These are phyloP conservation scores for Actinernus sp. DNA, from an alignment of 92 coral and sea anemone genomes.

Conservation along the genomic window DNA sequence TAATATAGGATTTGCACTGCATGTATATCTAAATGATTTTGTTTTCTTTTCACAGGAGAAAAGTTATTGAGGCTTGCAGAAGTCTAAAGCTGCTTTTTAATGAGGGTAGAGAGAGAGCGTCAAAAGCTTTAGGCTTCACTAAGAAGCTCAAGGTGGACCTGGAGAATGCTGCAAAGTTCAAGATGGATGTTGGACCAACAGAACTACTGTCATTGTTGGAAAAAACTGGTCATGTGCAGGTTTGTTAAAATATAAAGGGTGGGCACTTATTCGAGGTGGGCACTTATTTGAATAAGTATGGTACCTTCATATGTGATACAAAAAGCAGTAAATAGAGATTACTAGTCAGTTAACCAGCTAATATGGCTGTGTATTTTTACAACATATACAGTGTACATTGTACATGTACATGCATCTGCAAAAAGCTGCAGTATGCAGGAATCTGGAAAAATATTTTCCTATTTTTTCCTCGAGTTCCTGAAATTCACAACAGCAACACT, in stretches of 20 bases:
- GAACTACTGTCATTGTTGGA: constrained; percentile 79
- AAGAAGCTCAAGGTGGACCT: constrained; percentile 86
- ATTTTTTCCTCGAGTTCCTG: no score
- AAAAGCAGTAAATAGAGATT: no score
- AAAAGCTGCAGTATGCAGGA: neutral
- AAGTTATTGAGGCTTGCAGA: constrained; percentile 91
- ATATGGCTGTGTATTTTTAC: no score
- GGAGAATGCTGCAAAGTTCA: constrained; percentile 93
- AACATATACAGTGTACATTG: no score
- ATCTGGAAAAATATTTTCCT: no score
- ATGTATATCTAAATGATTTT: neutral
- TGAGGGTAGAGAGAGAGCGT: constrained; percentile 94
- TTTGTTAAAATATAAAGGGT: constrained; percentile 10
- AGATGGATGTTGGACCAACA: constrained; percentile 60
- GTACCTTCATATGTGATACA: no score
- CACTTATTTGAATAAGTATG: no score
- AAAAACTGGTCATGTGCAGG: constrained; percentile 86
- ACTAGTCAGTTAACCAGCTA: no score
- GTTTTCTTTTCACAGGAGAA: constrained; percentile 60
- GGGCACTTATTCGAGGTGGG: no score
- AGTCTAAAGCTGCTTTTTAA: constrained; percentile 83
- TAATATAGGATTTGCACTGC: neutral
- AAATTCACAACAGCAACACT: no score
- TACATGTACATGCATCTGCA: no score
- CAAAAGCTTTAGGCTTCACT: constrained; percentile 93